Evolutionary conservation across 1,140 invertebrate species (phyloP).

Genomic region (Paracyclopina nana): DNA sequence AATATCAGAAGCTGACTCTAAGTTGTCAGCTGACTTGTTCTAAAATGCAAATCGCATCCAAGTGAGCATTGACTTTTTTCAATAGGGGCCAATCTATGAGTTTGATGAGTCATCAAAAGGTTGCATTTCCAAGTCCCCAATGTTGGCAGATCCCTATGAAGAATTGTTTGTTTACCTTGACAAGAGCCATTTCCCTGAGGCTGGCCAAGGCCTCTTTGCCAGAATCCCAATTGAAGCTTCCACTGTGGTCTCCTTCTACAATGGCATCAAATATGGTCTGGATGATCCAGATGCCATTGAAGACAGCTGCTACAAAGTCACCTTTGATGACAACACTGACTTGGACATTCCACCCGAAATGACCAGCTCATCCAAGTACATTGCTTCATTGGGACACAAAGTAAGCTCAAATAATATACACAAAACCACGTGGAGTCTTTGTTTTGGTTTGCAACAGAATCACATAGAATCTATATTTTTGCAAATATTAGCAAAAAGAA

Average conservation of each 20-base stretch:
- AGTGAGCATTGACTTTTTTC: background rate
- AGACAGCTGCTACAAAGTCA: background rate
- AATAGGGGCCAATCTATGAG: background rate
- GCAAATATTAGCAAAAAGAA: no score
- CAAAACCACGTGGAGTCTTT: no score
- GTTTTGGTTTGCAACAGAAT: no score
- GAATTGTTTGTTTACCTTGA: background rate
- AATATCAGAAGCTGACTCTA: no score
- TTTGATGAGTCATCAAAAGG: background rate
- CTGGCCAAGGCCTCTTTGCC: conserved; percentile 1
- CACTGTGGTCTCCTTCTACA: conserved; percentile 1
- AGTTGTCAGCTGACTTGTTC: no score
- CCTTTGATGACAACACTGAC: background rate
- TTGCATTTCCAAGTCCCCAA: background rate
- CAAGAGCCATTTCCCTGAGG: background rate
- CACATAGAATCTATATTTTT: no score
- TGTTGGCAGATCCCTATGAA: conserved; percentile 2
- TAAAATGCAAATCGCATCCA: no score
- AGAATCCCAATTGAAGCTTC: background rate
- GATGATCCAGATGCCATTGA: background rate
- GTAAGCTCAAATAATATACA: no score
- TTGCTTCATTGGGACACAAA: background rate
- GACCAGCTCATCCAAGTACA: background rate
- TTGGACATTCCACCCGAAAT: background rate
- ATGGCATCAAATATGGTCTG: background rate